A percentile compares a stretch with the other conserved stretches of the same genome.
phyloP scores from a whole-genome alignment of 2,888 invertebrate genomes.

The Plebejus melissa region DNA sequence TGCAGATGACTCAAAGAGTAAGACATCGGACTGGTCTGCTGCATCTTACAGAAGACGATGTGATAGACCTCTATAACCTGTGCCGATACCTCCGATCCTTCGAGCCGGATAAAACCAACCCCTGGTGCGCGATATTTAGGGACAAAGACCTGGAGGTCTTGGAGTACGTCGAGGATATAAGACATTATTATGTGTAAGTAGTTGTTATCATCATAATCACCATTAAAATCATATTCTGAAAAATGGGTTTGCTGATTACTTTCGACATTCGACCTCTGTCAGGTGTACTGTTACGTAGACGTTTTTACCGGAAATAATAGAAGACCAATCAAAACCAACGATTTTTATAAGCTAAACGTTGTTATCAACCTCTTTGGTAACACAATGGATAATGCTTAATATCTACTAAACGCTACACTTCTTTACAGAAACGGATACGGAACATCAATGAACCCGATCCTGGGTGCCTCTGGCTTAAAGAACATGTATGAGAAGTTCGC shows the following conservation, averaged over 20 bases:
- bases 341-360: too few relatives aligned
- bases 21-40: conserved; percentile 59
- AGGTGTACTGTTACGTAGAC: too few relatives aligned
- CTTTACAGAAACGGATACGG: conserved; percentile 43
- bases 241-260: background rate
- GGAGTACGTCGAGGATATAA: conserved; percentile 84
- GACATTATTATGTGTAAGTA: conserved; percentile 64
- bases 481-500: conserved; percentile 76
- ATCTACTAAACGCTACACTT: background rate
- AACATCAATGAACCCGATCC: conserved; percentile 45
- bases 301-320: too few relatives aligned
- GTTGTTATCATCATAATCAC: background rate
- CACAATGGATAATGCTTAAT: too few relatives aligned
- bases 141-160: conserved; percentile 80
- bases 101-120: conserved; percentile 52
- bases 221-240: background rate
- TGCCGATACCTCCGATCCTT: conserved; percentile 85
- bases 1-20: conserved; percentile 1
- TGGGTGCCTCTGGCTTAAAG: conserved; percentile 82
- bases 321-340: too few relatives aligned
- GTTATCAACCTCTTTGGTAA: too few relatives aligned
- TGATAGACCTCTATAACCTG: conserved; percentile 82
- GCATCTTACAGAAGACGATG: conserved; percentile 44
- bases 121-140: conserved; percentile 85
- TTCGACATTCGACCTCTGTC: too few relatives aligned